Base-by-base conservation (phyloP, 2,113 vertebrate species). In the Hemichromis elongatus region DNA sequence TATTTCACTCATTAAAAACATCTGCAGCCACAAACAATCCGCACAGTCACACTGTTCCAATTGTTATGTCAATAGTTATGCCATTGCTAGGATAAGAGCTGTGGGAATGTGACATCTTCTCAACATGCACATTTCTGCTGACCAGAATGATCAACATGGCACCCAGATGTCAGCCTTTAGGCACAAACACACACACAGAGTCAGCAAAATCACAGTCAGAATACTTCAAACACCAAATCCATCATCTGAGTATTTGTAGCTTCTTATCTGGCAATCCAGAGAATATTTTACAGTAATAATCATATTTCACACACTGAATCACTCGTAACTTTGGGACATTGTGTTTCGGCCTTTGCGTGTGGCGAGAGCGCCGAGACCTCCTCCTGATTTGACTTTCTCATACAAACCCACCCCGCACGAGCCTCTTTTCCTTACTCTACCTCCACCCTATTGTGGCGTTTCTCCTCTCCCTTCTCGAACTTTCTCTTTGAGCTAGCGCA, bases 81-180 rank as follows among this genome's bases (percentile, higher is more conserved):
- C 82, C 88, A 81, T 83, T 86, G 89, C 92, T 68, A 59, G 83
- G 87, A 93, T 90, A 84, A 90, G 87, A 89, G 81, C 86, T 92
- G 93, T 87, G 93, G 91, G 93, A 95, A 93, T 90, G 88, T 86
- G 87, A 90, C 86, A 93, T 95, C 88, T 85, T 92, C 90, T 86
- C 90, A 88, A 85, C 88, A 90, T 77, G 88, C 88, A 89, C 85
- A 92, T 93, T 91, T 90, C 82, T 92, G 88, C 85, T 92, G 94
- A 95, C 92, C 85, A 87, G 77, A 90, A 92, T 90, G 84, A 82
- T 86, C 86, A 94, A 93, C 94, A 95, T 96, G 95, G 88, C 84
- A 92, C 86, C 93, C 95, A 96, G 94, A 96, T 96, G 95, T 94
- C 92, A 87, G 89, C 89, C 92, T 92, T 78, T 80, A 88, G 85